phyloP scores from a whole-genome alignment of 2,888 invertebrate species.

The Phlogophora meticulosa region DNA sequence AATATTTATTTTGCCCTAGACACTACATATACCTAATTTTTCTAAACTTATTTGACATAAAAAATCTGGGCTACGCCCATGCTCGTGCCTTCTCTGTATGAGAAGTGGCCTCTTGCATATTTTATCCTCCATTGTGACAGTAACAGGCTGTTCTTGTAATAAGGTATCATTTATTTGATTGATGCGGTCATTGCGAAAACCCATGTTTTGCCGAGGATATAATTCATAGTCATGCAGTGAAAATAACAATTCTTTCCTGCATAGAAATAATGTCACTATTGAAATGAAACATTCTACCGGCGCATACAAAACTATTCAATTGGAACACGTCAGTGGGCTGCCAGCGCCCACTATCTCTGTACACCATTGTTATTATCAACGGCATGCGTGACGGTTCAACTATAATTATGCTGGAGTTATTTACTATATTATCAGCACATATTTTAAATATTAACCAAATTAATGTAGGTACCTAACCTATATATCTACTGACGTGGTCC shows the following conservation, averaged over 20 bases:
- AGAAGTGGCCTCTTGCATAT: too few species aligned
- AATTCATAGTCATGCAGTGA: background rate
- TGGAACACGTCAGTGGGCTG: slow-evolving; percentile 29
- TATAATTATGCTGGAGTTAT: slow-evolving; percentile 18
- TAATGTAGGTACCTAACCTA: background rate
- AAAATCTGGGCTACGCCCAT: too few species aligned
- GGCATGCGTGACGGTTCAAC: slow-evolving; percentile 32
- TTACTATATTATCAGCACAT: slow-evolving; percentile 33
- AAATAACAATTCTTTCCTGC: background rate
- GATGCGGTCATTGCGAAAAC: background rate
- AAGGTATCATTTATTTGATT: too few species aligned
- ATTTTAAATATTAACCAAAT: slow-evolving; percentile 13
- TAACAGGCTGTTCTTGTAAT: too few species aligned
- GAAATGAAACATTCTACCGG: background rate
- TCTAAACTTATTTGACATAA: too few species aligned
- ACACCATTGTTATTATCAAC: slow-evolving; percentile 26
- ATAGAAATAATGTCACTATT: background rate
- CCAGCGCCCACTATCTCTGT: slow-evolving; percentile 31
- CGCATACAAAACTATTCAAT: slow-evolving; percentile 17
- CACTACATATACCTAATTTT: too few species aligned
- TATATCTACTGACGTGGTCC: slow-evolving; percentile 29
- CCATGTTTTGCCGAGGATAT: background rate
- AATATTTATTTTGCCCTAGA: too few species aligned
- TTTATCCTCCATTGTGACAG: too few species aligned
- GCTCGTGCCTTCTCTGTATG: too few species aligned